These are phyloP conservation scores for Ia io DNA, from an alignment of 2,113 vertebrate species.

Conservation along the genomic window DNA sequence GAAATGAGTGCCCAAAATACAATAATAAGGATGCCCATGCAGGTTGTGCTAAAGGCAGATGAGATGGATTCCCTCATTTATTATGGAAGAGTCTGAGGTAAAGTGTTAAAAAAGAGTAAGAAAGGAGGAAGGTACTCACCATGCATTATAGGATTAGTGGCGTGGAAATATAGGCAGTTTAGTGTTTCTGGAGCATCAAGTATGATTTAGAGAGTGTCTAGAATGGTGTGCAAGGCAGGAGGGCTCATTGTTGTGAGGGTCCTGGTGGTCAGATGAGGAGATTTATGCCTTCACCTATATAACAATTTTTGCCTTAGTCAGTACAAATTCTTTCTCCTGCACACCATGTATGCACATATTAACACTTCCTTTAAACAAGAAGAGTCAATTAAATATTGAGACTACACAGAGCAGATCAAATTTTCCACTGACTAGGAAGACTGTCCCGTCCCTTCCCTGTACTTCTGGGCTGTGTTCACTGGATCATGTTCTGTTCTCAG, in stretches of 20 bases:
- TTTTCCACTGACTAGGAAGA: not conserved
- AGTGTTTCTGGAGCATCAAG: not conserved
- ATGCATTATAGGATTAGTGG: too few relatives aligned
- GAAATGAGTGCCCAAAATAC: not conserved
- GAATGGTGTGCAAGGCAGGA: not conserved
- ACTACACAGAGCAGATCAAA: not conserved
- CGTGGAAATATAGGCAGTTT: not conserved
- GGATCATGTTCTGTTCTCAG: not conserved
- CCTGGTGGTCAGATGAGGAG: not conserved
- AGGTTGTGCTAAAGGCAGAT: not conserved
- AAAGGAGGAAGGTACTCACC: accelerated
- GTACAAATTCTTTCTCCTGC: not conserved
- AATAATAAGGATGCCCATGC: too few relatives aligned
- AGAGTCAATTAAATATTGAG: not conserved
- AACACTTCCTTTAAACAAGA: not conserved
- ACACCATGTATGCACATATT: too few relatives aligned
- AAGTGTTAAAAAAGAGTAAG: not conserved
- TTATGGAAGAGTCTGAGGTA: not conserved
- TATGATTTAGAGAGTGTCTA: not conserved
- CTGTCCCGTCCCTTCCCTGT: not conserved
- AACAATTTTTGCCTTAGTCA: not conserved
- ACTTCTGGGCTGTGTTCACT: not conserved
- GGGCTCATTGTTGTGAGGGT: not conserved
- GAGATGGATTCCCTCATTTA: accelerated
- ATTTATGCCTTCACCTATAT: not conserved